phyloP scores from a whole-genome alignment of 2,888 invertebrate genomes.

The Dascillus cervinus region DNA sequence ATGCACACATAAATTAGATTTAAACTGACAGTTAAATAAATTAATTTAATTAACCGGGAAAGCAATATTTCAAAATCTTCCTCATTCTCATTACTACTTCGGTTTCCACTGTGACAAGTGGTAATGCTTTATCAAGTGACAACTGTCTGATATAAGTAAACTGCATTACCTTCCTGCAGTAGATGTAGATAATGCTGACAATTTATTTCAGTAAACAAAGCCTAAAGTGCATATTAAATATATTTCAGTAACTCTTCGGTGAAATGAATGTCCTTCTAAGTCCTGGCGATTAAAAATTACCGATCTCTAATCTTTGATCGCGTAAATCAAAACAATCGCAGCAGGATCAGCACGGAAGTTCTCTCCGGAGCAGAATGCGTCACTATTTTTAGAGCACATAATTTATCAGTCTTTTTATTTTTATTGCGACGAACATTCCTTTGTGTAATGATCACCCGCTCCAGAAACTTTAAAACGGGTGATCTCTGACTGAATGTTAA shows the following conservation, averaged over 20 bases:
- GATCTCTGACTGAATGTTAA: too few relatives aligned
- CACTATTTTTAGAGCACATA: conserved; percentile 8
- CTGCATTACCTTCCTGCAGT: too few relatives aligned
- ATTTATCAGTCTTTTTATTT: too few relatives aligned
- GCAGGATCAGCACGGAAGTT: conserved; percentile 12
- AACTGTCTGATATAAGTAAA: conserved; percentile 4
- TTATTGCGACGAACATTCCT: conserved; percentile 1
- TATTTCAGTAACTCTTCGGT: too few relatives aligned
- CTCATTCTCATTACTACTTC: conserved; percentile 4
- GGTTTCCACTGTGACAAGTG: conserved; percentile 4
- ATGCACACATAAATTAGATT: conserved; percentile 7
- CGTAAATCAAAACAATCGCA: conserved; percentile 20
- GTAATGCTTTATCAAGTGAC: conserved; percentile 6
- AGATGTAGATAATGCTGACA: too few relatives aligned
- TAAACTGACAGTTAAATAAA: conserved; percentile 9
- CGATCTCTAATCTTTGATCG: conserved; percentile 15
- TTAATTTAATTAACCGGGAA: conserved; percentile 9
- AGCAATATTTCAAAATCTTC: conserved; percentile 9
- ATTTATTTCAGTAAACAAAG: too few relatives aligned
- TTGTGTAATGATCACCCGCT: too few relatives aligned
- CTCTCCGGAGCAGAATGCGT: conserved; percentile 7
- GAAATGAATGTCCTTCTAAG: too few relatives aligned
- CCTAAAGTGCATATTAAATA: too few relatives aligned
- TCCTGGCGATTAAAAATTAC: too few relatives aligned
- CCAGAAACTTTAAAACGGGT: too few relatives aligned